Evolutionary conservation across 2,113 vertebrate species (phyloP).

Genomic region (Alces alces): DNA sequence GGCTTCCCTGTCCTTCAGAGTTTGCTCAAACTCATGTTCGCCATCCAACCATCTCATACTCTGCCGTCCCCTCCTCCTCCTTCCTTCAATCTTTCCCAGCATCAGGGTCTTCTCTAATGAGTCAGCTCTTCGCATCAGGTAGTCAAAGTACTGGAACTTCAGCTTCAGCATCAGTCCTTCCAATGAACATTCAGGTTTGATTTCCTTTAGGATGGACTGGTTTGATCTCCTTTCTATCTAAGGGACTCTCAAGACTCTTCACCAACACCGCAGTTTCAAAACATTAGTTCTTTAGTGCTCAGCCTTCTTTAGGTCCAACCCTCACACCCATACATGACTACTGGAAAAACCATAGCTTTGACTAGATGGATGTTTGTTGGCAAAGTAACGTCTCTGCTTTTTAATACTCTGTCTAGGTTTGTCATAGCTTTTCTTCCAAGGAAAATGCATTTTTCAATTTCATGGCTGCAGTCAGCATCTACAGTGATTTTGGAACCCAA

Average conservation of each 20-base stretch:
- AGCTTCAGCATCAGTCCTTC: background rate
- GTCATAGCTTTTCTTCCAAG: background rate
- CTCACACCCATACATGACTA: background rate
- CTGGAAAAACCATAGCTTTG: background rate
- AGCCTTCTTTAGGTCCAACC: background rate
- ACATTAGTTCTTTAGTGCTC: background rate
- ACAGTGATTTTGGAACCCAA: background rate
- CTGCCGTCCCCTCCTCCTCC: background rate
- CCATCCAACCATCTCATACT: background rate
- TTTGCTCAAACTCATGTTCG: background rate
- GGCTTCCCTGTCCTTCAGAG: background rate
- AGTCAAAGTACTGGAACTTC: background rate
- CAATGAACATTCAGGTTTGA: background rate
- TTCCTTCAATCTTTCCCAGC: background rate
- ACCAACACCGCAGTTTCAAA: background rate
- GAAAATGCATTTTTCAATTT: background rate
- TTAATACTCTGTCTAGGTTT: background rate
- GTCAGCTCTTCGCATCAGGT: background rate
- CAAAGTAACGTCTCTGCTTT: background rate
- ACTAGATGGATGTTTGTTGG: background rate
- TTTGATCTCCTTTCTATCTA: background rate
- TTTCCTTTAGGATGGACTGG: background rate
- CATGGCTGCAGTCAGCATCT: background rate
- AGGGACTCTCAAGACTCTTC: background rate
- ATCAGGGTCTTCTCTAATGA: background rate